A percentile compares a stretch with the other conserved stretches of the same genome.
Conservation (phyloP, 2,888 invertebrate species). For the Marronus borbonicus region DNA sequence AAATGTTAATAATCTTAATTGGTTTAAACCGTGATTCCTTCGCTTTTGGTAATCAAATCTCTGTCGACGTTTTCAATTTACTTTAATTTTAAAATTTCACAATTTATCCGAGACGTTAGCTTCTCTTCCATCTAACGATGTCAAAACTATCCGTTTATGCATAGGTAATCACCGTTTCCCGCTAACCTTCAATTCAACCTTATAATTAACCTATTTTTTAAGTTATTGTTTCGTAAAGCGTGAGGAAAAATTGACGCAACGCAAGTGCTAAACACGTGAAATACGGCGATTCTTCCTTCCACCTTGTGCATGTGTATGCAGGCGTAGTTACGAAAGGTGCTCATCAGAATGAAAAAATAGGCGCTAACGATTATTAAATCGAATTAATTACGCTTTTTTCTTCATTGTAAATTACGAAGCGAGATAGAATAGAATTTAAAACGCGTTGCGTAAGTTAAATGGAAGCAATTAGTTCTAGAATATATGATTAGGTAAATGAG, state of each 20-base stretch:
- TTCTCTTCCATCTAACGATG: conserved; percentile 4
- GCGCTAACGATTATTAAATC: conserved; percentile 1
- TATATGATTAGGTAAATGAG: too few species aligned
- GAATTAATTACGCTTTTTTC: neutral
- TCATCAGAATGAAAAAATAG: neutral
- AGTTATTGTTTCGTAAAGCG: conserved; percentile 35
- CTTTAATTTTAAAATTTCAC: conserved; percentile 12
- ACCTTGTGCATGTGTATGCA: neutral
- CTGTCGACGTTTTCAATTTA: too few species aligned
- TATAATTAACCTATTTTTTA: conserved; percentile 30
- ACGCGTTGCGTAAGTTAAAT: too few species aligned
- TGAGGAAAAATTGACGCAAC: conserved; percentile 6
- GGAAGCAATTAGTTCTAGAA: too few species aligned
- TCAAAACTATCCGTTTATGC: conserved; percentile 11
- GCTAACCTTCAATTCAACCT: conserved; percentile 28
- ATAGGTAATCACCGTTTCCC: conserved; percentile 12
- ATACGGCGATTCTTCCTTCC: neutral
- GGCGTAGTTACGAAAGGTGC: neutral
- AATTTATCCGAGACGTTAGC: neutral
- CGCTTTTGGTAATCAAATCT: too few species aligned
- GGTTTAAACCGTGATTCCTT: too few species aligned
- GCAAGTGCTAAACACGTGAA: neutral
- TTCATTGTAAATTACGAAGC: too few species aligned
- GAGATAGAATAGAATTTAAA: too few species aligned
- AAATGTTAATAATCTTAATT: too few species aligned